A percentile compares a stretch with the other conserved stretches of the same genome.
phyloP scores from a whole-genome alignment of 2,113 vertebrate genomes.

The Eublepharis macularius region DNA sequence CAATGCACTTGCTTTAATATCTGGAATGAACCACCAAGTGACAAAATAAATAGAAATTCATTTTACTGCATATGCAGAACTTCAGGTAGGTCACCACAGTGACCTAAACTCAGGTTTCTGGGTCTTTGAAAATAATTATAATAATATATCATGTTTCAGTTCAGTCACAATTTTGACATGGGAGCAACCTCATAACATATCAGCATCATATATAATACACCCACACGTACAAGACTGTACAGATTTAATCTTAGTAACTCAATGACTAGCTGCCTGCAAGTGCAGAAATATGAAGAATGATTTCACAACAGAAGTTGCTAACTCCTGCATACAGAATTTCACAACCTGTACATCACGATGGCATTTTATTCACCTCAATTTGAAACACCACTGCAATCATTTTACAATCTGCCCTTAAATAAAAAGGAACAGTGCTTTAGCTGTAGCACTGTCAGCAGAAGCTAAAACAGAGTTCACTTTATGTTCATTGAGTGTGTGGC shows the following conservation, averaged over 20 bases:
- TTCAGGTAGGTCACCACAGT: neutral
- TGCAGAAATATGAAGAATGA: constrained; percentile 69
- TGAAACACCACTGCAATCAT: constrained; percentile 64
- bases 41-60: constrained; percentile 11
- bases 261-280: constrained; percentile 56
- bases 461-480: constrained; percentile 46
- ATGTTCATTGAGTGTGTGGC: neutral
- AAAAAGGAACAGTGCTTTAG: constrained; percentile 40
- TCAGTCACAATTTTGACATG: constrained; percentile 39
- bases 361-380: constrained; percentile 71
- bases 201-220: constrained; percentile 8
- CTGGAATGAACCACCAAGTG: neutral
- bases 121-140: constrained; percentile 8
- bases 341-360: constrained; percentile 58
- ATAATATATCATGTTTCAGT: constrained; percentile 12
- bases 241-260: constrained; percentile 62
- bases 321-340: constrained; percentile 69
- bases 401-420: constrained; percentile 70
- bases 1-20: neutral
- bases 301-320: constrained; percentile 65
- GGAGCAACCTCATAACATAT: constrained; percentile 32
- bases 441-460: constrained; percentile 63
- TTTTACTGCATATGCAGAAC: rapidly evolving
- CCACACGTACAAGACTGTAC: constrained; percentile 41
- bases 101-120: constrained; percentile 28